Percentiles rank a stretch among this genome's conserved stretches.
Evolutionary conservation across 2,888 invertebrate species (phyloP).

Genomic region (Choristoneura rosaceana): DNA sequence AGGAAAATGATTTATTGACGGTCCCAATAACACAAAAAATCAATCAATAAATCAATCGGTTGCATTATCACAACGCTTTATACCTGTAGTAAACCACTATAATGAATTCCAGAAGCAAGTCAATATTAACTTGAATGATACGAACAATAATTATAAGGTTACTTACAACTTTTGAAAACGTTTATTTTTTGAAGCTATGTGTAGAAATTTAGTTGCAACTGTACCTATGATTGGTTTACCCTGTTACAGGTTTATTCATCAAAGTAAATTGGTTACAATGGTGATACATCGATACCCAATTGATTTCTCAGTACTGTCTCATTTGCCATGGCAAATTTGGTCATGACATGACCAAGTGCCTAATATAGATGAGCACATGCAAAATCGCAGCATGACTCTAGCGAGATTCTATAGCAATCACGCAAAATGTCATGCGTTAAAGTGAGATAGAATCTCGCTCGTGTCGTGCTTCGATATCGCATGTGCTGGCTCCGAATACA

Average conservation of each 20-base stretch:
- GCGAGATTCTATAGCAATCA: neutral
- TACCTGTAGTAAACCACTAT: no score
- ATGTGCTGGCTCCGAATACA: constrained; percentile 2
- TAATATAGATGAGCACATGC: neutral
- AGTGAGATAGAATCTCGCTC: neutral
- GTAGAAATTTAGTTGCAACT: neutral
- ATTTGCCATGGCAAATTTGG: no score
- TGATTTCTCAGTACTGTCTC: constrained; percentile 3
- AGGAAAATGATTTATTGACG: no score
- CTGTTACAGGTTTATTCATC: neutral
- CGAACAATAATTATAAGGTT: no score
- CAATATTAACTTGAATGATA: no score
- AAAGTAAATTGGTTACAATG: neutral
- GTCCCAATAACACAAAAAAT: no score
- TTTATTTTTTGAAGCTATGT: neutral
- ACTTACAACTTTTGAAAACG: no score
- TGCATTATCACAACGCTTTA: no score
- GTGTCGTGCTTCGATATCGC: neutral
- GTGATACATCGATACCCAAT: neutral
- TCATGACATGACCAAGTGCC: neutral
- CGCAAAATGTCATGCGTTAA: neutral
- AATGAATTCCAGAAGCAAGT: no score
- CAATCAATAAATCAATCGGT: no score
- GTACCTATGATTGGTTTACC: neutral
- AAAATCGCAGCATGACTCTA: neutral